Base-by-base conservation (phyloP, 2,888 invertebrate species). In the Leucophora obtusa region DNA sequence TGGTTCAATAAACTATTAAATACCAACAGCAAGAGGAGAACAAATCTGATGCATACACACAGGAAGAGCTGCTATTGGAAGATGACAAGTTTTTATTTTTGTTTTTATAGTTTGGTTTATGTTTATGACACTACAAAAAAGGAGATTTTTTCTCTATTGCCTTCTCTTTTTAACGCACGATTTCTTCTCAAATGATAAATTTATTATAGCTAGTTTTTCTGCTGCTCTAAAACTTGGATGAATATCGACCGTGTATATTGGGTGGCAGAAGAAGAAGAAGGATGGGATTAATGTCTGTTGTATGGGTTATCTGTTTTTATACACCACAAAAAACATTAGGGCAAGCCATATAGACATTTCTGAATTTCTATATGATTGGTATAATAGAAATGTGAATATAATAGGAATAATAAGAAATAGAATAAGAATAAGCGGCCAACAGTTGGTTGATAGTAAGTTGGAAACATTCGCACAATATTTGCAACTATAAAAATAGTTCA, bases 1-100 rank as follows among this genome's bases (percentile, higher is more conserved):
- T 43, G 51, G 68, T 62, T 56, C 73, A 79, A 78, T 72, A 62
- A 72, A 62, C 17, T 66, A 59, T 43, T 5, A 24, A 62, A 62
- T 10, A 21, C n/a, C 24, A 62, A 15, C 63, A 50, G 28, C 47
- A 50, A 50, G 24, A 51, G 50, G 1, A 53, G 10, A 58, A 58
- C 7, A 81, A 81, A 77, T 81, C 81, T 77, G 81, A 73, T 73
- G 77, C 51, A 59, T 47, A 54, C 17, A 38, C 47, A 59, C 51
- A 77, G 81, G 75, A 73, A 70, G 56, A 56, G 15, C 70, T 81
- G 50, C 73, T 38, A 81, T 81, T 81, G 81, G 81, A 70, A 74
- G 81, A 73, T 81, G 73, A 77, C 81, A 73, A 81, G 59, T 80
- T 80, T n/a, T n/a, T n/a, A n/a, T n/a, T n/a, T n/a, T 65, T 77